Conservation (phyloP, 2,113 vertebrate species). For the Electrona antarctica region DNA sequence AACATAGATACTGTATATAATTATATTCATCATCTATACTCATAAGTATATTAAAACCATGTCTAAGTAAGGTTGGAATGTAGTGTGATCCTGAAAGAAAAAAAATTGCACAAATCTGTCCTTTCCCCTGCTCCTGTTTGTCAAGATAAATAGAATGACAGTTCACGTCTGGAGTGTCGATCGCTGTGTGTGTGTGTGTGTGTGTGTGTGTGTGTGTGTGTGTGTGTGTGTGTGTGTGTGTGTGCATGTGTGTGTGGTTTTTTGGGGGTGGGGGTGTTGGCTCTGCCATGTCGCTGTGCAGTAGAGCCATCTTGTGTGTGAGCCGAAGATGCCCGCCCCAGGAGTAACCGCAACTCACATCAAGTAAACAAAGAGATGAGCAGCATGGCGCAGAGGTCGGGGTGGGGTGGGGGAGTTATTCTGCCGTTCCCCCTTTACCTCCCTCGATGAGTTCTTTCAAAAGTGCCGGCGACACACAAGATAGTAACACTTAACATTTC, state of each 20-base stretch:
- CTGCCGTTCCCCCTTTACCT: slow-evolving; percentile 23
- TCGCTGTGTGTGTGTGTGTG: slow-evolving; percentile 24
- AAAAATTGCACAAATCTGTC: slow-evolving; percentile 67
- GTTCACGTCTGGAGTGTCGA: slow-evolving; percentile 43
- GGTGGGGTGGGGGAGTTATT: background rate
- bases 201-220: too few relatives aligned
- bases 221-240: background rate
- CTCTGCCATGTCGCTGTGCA: background rate
- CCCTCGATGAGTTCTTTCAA: slow-evolving; percentile 41
- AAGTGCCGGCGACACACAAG: slow-evolving; percentile 51
- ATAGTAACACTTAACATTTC: slow-evolving; percentile 45
- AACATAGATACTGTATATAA: slow-evolving; percentile 82
- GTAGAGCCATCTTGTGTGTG: slow-evolving; percentile 24
- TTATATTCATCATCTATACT: slow-evolving; percentile 77
- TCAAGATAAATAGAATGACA: slow-evolving; percentile 35
- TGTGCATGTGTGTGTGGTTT: background rate
- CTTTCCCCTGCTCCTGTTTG: slow-evolving; percentile 4
- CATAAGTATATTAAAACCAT: slow-evolving; percentile 79
- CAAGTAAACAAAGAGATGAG: slow-evolving; percentile 61
- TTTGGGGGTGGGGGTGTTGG: slow-evolving; percentile 23
- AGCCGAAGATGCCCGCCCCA: background rate
- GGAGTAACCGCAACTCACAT: slow-evolving; percentile 55
- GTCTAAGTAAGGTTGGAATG: slow-evolving; percentile 76
- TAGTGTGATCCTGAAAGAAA: slow-evolving; percentile 67
- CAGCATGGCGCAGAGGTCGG: slow-evolving; percentile 30